These are phyloP conservation scores for Tachypleus tridentatus DNA, from an alignment of 1,140 invertebrate genomes.

Conservation along the genomic window DNA sequence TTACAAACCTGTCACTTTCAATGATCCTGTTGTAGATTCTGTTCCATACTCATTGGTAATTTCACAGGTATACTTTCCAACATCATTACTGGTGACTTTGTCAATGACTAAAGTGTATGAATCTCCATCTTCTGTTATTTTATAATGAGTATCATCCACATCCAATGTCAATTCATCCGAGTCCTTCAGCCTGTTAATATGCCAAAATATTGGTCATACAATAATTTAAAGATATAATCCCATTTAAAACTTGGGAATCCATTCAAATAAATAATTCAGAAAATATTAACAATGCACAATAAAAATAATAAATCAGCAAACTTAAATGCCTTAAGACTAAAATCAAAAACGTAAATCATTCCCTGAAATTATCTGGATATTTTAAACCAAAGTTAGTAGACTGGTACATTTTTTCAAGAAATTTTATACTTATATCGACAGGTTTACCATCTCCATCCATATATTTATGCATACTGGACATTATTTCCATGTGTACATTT, in stretches of 20 bases:
- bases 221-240: background rate
- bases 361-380: no score
- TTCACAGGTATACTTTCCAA: conserved; percentile 77
- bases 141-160: conserved; percentile 21
- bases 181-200: conserved; percentile 23
- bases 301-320: background rate
- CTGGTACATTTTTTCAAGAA: no score
- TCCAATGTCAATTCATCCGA: conserved; percentile 33
- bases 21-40: conserved; percentile 31
- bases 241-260: background rate
- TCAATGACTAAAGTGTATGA: conserved; percentile 78
- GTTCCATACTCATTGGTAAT: conserved; percentile 66
- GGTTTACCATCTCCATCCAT: no score
- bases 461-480: no score
- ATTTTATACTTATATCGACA: no score
- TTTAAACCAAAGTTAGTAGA: no score
- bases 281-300: conserved; percentile 1
- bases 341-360: no score
- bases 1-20: conserved; percentile 13
- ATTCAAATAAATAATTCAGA: background rate
- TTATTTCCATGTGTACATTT: no score
- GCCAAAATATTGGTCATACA: background rate
- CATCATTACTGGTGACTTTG: conserved; percentile 63
- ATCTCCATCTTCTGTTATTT: conserved; percentile 84
- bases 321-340: no score